These are phyloP conservation scores for Brachionus calyciflorus DNA, from an alignment of 1,140 invertebrate genomes.

Conservation along the genomic window DNA sequence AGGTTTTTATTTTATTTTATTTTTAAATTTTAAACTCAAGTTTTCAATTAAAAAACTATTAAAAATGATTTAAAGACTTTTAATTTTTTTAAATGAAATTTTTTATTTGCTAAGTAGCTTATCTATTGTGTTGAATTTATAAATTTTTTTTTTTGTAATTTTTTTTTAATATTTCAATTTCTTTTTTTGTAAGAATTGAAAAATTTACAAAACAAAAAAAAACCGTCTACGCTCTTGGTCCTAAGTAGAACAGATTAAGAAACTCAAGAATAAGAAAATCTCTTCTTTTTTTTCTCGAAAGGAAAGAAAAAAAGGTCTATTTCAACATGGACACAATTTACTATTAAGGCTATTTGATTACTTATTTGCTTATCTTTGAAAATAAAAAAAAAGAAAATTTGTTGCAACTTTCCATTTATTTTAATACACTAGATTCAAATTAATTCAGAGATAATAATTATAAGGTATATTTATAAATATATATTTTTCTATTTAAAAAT, in stretches of 20 bases:
- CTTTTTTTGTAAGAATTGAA: too few species aligned
- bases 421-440: constrained; percentile 17
- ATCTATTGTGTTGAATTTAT: constrained; percentile 26
- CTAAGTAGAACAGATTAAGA: constrained; percentile 32
- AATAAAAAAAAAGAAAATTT: not conserved
- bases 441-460: constrained; percentile 35
- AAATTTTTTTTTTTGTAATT: not conserved
- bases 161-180: too few species aligned
- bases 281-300: too few species aligned
- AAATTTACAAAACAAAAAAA: not conserved
- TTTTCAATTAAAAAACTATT: constrained; percentile 27
- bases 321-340: not conserved
- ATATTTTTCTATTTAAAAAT: too few species aligned
- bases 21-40: too few species aligned
- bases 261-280: not conserved
- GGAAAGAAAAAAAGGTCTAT: constrained; percentile 11
- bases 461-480: not conserved
- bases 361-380: not conserved
- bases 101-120: constrained; percentile 26
- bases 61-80: constrained; percentile 24
- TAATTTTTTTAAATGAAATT: constrained; percentile 1
- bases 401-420: constrained; percentile 29
- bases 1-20: too few species aligned
- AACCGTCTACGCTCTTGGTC: constrained; percentile 1
- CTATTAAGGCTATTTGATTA: constrained; percentile 19